Evolutionary conservation across 2,888 invertebrate species (phyloP).

Genomic region (Calameuta pallipes): DNA sequence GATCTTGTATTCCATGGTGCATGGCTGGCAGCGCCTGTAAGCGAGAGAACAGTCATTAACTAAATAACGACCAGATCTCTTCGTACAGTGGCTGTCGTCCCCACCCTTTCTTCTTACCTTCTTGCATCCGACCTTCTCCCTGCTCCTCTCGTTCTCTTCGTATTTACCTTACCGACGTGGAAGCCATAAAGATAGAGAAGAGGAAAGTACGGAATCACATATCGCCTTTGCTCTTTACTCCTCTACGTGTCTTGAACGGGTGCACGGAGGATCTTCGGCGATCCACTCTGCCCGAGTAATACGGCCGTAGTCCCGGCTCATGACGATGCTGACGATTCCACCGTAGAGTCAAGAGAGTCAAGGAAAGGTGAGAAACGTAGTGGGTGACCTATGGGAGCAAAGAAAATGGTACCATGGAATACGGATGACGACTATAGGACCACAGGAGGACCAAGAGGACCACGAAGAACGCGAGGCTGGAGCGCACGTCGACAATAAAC

Average conservation of each 20-base stretch:
- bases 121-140: background rate
- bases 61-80: constrained; percentile 62
- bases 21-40: constrained; percentile 49
- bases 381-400: constrained; percentile 6
- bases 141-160: background rate
- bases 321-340: background rate
- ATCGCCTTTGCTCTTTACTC: constrained; percentile 2
- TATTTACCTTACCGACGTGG: background rate
- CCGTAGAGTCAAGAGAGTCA: constrained; percentile 4
- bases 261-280: background rate
- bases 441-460: constrained; percentile 16
- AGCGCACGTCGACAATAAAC: constrained; percentile 60
- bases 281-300: background rate
- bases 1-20: constrained; percentile 63
- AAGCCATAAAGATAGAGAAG: background rate
- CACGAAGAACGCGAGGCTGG: constrained; percentile 10
- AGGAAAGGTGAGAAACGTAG: constrained; percentile 7
- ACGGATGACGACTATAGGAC: constrained; percentile 5
- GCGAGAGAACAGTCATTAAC: constrained; percentile 66
- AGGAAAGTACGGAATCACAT: constrained; percentile 8
- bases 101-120: background rate
- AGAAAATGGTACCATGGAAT: background rate
- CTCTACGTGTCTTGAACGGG: background rate
- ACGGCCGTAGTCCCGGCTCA: background rate
- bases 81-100: constrained; percentile 25